A percentile compares a stretch with the other conserved stretches of the same genome.
These are phyloP conservation scores for Endomychus coccineus DNA, from an alignment of 2,888 invertebrate genomes.

Conservation along the genomic window DNA sequence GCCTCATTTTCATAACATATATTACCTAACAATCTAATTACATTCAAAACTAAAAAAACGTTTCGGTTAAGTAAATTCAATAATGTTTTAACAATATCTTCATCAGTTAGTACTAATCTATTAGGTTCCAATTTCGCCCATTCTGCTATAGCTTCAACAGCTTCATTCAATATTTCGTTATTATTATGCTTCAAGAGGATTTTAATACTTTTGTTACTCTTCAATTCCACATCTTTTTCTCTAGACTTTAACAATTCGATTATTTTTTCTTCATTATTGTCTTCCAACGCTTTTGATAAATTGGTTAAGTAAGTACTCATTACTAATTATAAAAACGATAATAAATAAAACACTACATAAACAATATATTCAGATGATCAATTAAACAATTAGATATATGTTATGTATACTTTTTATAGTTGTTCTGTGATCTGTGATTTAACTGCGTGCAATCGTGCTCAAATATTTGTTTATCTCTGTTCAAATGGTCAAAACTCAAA, in stretches of 20 bases:
- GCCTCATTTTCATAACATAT: constrained; percentile 82
- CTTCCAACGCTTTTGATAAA: constrained; percentile 1
- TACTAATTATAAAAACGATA: too few relatives aligned
- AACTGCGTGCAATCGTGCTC: too few relatives aligned
- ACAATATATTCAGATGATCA: too few relatives aligned
- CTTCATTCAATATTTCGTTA: neutral
- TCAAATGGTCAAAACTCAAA: too few relatives aligned
- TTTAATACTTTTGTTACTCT: constrained; percentile 1
- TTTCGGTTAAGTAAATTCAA: constrained; percentile 52
- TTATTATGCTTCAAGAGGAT: constrained; percentile 8
- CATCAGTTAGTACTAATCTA: constrained; percentile 61
- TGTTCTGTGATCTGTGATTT: too few relatives aligned
- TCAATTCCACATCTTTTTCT: constrained; percentile 2
- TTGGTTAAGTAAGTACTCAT: constrained; percentile 8
- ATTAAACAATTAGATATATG: too few relatives aligned
- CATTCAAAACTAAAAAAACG: constrained; percentile 58
- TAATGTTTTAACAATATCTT: constrained; percentile 53
- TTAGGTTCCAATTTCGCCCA: constrained; percentile 71
- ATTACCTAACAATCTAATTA: constrained; percentile 78
- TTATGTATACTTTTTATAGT: too few relatives aligned
- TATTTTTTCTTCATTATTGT: constrained; percentile 8
- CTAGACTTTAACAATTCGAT: neutral
- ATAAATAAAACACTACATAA: too few relatives aligned
- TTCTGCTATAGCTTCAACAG: constrained; percentile 69
- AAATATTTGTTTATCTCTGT: too few relatives aligned